phyloP scores from a whole-genome alignment of 2,888 invertebrate species.

The Plagiodera versicolora region DNA sequence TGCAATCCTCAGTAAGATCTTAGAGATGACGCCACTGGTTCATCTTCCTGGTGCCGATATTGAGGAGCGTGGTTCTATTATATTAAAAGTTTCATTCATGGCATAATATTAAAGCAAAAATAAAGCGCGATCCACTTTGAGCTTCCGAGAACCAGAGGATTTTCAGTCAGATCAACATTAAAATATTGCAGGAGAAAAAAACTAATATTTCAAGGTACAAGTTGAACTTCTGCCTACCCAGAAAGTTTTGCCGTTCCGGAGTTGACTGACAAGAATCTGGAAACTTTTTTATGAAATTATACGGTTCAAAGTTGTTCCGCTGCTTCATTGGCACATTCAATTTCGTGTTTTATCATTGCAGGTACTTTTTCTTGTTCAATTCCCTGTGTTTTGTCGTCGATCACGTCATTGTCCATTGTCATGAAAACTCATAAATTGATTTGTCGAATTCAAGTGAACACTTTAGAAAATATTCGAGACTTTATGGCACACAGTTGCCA shows the following conservation, averaged over 20 bases:
- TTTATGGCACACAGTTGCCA: too few relatives aligned
- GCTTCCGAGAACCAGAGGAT: conserved; percentile 16
- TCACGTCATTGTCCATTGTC: too few relatives aligned
- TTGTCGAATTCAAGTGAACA: too few relatives aligned
- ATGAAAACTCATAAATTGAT: too few relatives aligned
- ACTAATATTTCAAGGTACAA: conserved; percentile 40
- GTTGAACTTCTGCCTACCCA: neutral
- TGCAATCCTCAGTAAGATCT: neutral
- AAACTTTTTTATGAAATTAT: neutral
- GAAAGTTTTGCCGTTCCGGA: neutral
- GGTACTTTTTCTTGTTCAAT: too few relatives aligned
- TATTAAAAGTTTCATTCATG: conserved; percentile 40
- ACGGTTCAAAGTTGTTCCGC: neutral
- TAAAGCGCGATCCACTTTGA: neutral
- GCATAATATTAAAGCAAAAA: conserved; percentile 34
- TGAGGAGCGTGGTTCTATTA: conserved; percentile 31
- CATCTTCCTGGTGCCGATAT: conserved; percentile 8
- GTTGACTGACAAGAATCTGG: neutral
- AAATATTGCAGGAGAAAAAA: conserved; percentile 41
- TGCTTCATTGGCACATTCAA: neutral
- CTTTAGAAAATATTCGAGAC: too few relatives aligned
- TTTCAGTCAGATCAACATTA: conserved; percentile 35
- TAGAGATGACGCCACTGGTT: neutral
- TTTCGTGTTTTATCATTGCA: too few relatives aligned
- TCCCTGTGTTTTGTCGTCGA: too few relatives aligned